These are phyloP conservation scores for Episyrphus balteatus DNA, from an alignment of 1,140 invertebrate genomes.

Conservation along the genomic window DNA sequence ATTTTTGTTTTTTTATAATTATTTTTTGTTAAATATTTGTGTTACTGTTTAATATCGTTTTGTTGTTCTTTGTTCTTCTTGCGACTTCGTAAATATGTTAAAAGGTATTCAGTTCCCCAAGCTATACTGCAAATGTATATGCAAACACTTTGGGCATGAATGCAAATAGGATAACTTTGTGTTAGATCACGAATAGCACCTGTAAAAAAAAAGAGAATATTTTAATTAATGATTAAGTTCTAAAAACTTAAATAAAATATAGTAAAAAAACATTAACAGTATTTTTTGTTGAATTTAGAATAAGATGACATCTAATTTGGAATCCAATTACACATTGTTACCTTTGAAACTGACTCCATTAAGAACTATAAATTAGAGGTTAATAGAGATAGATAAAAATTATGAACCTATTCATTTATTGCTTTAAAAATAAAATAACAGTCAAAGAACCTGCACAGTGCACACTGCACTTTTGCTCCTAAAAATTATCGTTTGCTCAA, in stretches of 20 bases:
- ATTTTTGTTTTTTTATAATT: slow-evolving; percentile 7
- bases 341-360: not conserved
- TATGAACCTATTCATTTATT: too few species aligned
- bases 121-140: slow-evolving; percentile 53
- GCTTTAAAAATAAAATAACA: too few species aligned
- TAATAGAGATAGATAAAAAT: too few species aligned
- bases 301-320: not conserved
- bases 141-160: slow-evolving; percentile 57
- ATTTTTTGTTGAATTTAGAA: not conserved
- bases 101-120: slow-evolving; percentile 54
- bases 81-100: too few species aligned
- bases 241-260: slow-evolving; percentile 2
- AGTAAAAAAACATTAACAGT: not conserved
- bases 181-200: slow-evolving; percentile 59
- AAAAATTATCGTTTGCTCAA: too few species aligned
- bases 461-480: too few species aligned
- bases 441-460: too few species aligned
- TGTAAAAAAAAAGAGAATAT: slow-evolving; percentile 30
- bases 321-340: not conserved
- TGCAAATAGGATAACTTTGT: slow-evolving; percentile 54
- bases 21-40: slow-evolving; percentile 4
- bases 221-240: not conserved
- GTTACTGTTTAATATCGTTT: slow-evolving; percentile 1
- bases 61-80: too few species aligned
- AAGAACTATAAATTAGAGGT: too few species aligned